Conservation (phyloP, 2,888 invertebrate species). For the Pachymerium ferrugineum region DNA sequence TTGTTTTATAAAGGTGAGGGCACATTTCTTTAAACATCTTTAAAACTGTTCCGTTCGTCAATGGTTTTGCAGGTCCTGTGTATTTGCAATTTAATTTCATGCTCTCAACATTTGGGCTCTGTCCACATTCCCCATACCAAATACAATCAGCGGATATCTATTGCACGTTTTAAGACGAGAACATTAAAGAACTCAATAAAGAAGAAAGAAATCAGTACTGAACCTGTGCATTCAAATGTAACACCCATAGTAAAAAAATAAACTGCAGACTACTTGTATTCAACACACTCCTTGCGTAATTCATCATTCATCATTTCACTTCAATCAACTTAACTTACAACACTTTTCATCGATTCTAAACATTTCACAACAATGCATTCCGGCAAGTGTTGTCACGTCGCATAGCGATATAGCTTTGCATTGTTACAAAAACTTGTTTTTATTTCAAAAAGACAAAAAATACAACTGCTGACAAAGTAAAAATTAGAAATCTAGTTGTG, state of each 20-base stretch:
- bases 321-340: no score
- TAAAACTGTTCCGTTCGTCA: neutral
- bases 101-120: neutral
- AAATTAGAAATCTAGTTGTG: neutral
- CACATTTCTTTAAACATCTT: neutral
- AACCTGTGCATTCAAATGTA: no score
- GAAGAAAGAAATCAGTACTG: no score
- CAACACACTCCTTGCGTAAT: no score
- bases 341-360: no score
- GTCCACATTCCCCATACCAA: neutral
- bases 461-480: neutral
- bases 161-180: no score
- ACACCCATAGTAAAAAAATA: no score
- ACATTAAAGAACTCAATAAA: no score
- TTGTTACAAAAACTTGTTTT: constrained; percentile 4
- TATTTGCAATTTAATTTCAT: neutral
- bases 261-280: no score
- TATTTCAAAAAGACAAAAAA: neutral
- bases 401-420: neutral
- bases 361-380: no score
- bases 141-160: neutral
- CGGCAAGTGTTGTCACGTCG: no score
- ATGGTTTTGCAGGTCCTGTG: neutral
- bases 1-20: neutral
- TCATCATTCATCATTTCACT: no score